Evolutionary conservation across 2,797 vertebrate genomes (phyloP).

Genomic region (Lerista edwardsae): DNA sequence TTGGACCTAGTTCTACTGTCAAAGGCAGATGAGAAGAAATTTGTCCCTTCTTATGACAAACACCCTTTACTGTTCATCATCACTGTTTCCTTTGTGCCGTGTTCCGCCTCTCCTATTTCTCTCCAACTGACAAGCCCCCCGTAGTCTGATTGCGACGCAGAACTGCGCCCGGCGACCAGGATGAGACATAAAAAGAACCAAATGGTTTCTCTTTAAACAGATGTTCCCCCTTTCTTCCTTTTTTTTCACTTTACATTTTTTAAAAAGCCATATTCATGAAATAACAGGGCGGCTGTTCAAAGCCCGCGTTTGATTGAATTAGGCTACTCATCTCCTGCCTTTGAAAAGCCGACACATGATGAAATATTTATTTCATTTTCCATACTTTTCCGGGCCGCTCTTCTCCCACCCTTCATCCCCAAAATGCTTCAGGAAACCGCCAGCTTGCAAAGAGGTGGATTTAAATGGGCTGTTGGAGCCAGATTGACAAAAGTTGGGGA

Average conservation of each 20-base stretch:
- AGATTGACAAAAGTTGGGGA: too few relatives aligned
- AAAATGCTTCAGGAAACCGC: not conserved
- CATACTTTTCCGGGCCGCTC: not conserved
- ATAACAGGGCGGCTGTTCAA: slow-evolving; percentile 7
- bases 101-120: not conserved
- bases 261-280: not conserved
- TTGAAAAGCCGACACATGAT: not conserved
- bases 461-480: too few relatives aligned
- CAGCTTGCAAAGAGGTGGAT: fast-evolving
- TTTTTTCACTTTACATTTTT: not conserved
- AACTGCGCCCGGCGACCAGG: not conserved
- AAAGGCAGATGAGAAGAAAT: too few relatives aligned
- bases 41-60: too few relatives aligned
- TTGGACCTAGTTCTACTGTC: too few relatives aligned
- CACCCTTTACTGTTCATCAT: not conserved
- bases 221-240: not conserved
- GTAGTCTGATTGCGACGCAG: not conserved
- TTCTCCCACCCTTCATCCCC: too few relatives aligned
- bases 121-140: not conserved
- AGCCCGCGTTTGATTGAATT: not conserved
- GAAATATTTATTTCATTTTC: not conserved
- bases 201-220: not conserved
- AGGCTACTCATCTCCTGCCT: not conserved
- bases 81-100: too few relatives aligned
- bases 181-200: not conserved